phyloP scores from a whole-genome alignment of 2,113 vertebrate species.

The Dendrocopos noguchii region DNA sequence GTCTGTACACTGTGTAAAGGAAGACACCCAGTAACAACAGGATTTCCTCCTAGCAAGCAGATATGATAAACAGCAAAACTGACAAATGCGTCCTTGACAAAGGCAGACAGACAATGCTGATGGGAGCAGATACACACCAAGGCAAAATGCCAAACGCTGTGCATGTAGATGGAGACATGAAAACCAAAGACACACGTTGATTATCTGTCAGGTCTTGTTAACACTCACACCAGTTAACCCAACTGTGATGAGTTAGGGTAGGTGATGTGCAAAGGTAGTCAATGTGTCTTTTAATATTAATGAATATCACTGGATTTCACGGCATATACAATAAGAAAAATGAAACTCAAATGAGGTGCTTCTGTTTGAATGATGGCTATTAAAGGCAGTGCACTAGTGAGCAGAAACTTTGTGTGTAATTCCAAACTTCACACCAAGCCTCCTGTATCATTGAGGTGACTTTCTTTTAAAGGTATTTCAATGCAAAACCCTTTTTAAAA shows the following conservation, averaged over 20 bases:
- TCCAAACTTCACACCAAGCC: neutral
- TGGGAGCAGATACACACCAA: neutral
- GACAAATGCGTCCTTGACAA: neutral
- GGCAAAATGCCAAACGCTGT: slow-evolving; percentile 10
- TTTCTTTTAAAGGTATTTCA: neutral
- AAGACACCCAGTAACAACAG: neutral
- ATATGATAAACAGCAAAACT: slow-evolving; percentile 4
- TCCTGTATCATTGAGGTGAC: neutral
- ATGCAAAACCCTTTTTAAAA: neutral
- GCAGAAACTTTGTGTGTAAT: neutral
- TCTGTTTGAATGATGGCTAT: neutral
- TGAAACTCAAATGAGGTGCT: neutral
- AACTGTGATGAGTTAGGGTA: neutral
- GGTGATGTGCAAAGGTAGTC: neutral
- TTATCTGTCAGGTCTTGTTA: slow-evolving; percentile 26
- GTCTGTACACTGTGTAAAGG: neutral
- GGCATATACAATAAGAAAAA: neutral
- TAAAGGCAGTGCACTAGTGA: neutral
- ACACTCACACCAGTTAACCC: neutral
- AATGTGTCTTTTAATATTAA: neutral
- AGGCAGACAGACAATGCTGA: slow-evolving; percentile 26
- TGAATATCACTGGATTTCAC: neutral
- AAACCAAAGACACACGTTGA: neutral
- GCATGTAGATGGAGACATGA: neutral
- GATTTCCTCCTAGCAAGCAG: slow-evolving; percentile 2